phyloP scores from a whole-genome alignment of 2,888 invertebrate genomes.

The Gerris lacustris region DNA sequence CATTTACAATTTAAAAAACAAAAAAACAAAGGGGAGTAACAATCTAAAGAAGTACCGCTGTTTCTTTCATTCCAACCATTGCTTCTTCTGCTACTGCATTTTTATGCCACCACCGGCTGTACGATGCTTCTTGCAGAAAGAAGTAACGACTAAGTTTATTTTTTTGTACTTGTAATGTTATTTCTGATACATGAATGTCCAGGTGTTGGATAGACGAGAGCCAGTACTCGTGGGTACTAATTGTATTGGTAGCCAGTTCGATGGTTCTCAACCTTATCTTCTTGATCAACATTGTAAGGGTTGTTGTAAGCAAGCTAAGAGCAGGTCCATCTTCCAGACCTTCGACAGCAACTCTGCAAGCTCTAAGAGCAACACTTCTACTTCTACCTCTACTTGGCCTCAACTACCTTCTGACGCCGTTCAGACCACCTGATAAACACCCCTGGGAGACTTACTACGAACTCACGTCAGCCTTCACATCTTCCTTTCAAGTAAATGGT shows the following conservation, averaged over 20 bases:
- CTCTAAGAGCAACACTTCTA: slow-evolving; percentile 66
- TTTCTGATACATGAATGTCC: slow-evolving; percentile 15
- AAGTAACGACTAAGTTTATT: too few species aligned
- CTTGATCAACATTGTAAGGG: slow-evolving; percentile 79
- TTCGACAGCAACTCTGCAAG: slow-evolving; percentile 29
- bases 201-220: slow-evolving; percentile 70
- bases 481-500: slow-evolving; percentile 66
- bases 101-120: too few species aligned
- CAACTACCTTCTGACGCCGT: slow-evolving; percentile 79
- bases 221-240: slow-evolving; percentile 56
- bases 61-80: too few species aligned
- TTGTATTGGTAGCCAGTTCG: slow-evolving; percentile 64
- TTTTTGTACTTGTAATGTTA: too few species aligned
- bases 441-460: slow-evolving; percentile 69
- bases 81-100: too few species aligned
- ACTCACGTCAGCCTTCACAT: slow-evolving; percentile 69
- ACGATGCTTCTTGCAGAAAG: too few species aligned
- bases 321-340: slow-evolving; percentile 38
- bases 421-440: slow-evolving; percentile 55
- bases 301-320: slow-evolving; percentile 67
- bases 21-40: too few species aligned
- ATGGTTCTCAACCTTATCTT: slow-evolving; percentile 72
- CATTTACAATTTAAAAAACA: too few species aligned
- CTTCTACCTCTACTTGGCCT: slow-evolving; percentile 82
- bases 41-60: too few species aligned